Evolutionary conservation across 1,140 invertebrate genomes (phyloP), one percentile per base, ranked within the genome.

Genomic region (Forficula auricularia): DNA sequence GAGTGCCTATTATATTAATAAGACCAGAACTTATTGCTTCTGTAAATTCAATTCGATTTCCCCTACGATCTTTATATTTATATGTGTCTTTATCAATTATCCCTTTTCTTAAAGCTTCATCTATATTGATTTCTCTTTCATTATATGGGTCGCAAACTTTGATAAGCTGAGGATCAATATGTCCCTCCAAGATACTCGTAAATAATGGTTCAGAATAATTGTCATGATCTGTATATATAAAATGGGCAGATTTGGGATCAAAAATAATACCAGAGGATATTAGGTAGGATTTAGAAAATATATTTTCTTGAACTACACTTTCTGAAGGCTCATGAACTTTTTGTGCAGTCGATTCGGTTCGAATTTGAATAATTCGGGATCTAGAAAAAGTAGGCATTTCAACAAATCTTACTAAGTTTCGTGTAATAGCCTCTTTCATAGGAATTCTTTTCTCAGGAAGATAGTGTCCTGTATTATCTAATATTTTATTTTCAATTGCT

Each of bases 391-490:
- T 64, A 6, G 19, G 10, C 32, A 56, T 60, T 7, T 63, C 57
- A 48, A 75, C 66, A n/a, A 77, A 54, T 31, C 76, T 62, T 15
- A 89, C 68, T 41, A 75, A 72, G 32, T 68, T 67, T 50, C 70
- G 67, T 31, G 68, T 63, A 38, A 95, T 78, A 7, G 86, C 85
- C 57, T 85, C 76, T 56, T 78, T 75, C 68, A 95, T 75, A 4
- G 76, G 77, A 13, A 79, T 64, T 56, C 59, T 62, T 50, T 70
- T 70, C 16, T 60, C 58, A 19, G 61, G 60, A 43, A 66, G 39
- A 57, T 83, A 85, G 57, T 78, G 73, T 3, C 87, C 85, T 20
- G 73, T 80, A 15, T 65, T 62, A 58, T 91, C 79, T 43, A 91
- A 55, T 30, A 91, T 68, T 48, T 75, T 72, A 54, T 79, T 79